These are phyloP conservation scores for Centropristis striata DNA, from an alignment of 2,113 vertebrate genomes.

Conservation along the genomic window DNA sequence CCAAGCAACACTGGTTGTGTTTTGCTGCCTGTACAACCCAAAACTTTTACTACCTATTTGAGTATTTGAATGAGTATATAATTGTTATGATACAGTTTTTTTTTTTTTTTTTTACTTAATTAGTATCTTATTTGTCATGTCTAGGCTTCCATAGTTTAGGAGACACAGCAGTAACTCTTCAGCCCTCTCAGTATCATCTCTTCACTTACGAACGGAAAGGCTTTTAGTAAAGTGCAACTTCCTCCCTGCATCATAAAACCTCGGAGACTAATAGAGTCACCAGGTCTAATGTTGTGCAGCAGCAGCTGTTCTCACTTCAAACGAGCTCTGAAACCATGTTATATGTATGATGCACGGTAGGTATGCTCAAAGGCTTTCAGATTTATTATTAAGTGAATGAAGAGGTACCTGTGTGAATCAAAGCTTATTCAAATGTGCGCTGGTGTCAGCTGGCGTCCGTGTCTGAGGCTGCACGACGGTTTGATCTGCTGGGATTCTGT, in stretches of 20 bases:
- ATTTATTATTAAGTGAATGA: constrained; percentile 59
- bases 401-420: constrained; percentile 44
- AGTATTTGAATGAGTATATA: no score
- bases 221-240: constrained; percentile 35
- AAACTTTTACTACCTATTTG: no score
- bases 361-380: constrained; percentile 36
- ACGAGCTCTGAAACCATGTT: constrained; percentile 36
- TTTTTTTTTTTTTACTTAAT: no score
- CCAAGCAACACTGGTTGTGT: no score
- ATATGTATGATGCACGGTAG: constrained; percentile 42
- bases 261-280: constrained; percentile 31
- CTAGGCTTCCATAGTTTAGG: neutral
- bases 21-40: no score
- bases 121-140: no score
- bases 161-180: neutral
- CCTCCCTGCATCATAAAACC: neutral
- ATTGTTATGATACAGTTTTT: no score
- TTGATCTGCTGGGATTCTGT: constrained; percentile 3
- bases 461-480: constrained; percentile 1
- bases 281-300: constrained; percentile 11
- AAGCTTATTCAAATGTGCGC: constrained; percentile 44
- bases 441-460: constrained; percentile 23
- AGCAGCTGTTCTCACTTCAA: constrained; percentile 53
- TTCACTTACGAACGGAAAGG: neutral
- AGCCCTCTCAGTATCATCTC: constrained; percentile 1